A percentile compares a stretch with the other conserved stretches of the same genome.
Evolutionary conservation across 2,888 invertebrate species (phyloP).

Genomic region (Diarsia dahlii): DNA sequence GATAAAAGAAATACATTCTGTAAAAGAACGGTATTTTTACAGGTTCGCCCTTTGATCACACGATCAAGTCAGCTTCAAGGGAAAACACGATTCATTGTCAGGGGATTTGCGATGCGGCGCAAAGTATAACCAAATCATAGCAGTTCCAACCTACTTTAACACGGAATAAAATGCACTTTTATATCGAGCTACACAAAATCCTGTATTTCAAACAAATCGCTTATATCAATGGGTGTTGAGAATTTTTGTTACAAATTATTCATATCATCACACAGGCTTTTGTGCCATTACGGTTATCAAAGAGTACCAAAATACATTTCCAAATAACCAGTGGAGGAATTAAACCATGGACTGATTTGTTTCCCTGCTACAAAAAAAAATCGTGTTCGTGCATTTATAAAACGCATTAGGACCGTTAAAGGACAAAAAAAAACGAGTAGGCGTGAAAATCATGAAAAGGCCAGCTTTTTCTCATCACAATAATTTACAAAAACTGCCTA

Average conservation of each 20-base stretch:
- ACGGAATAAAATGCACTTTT: slow-evolving; percentile 59
- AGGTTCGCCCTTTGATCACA: slow-evolving; percentile 59
- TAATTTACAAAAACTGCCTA: slow-evolving; percentile 25
- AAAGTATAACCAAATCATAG: slow-evolving; percentile 63
- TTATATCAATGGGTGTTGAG: not conserved
- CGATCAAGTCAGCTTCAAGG: slow-evolving; percentile 56
- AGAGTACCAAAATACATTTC: slow-evolving; percentile 6
- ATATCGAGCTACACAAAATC: not conserved
- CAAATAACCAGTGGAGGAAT: not conserved
- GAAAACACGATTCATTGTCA: slow-evolving; percentile 63
- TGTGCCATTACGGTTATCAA: slow-evolving; percentile 16
- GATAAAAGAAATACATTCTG: slow-evolving; percentile 20
- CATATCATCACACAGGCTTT: slow-evolving; percentile 27
- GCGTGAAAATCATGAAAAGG: slow-evolving; percentile 1
- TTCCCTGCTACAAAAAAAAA: not conserved
- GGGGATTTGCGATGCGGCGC: slow-evolving; percentile 64
- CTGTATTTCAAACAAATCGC: slow-evolving; percentile 20
- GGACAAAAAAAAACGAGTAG: not conserved
- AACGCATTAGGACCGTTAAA: not conserved
- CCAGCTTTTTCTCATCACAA: slow-evolving; percentile 5
- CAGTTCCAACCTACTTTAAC: slow-evolving; percentile 52
- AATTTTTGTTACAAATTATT: not conserved
- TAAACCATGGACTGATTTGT: not conserved
- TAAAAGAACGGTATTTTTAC: slow-evolving; percentile 46
- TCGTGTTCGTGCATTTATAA: slow-evolving; percentile 12